phyloP scores from a whole-genome alignment of 2,797 vertebrate genomes.

The Myotis planiceps region DNA sequence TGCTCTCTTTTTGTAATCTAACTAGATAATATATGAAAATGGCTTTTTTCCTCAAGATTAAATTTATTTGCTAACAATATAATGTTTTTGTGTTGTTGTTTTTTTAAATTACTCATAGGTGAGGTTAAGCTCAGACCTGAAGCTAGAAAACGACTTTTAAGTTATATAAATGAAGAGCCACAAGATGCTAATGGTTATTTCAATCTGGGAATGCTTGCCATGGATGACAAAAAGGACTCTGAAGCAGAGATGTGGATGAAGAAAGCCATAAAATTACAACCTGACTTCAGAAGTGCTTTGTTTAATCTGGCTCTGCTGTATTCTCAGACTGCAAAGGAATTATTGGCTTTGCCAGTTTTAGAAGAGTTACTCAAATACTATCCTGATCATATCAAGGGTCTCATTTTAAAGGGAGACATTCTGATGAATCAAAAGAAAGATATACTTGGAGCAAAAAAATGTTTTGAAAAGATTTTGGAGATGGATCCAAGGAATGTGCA shows the following conservation, averaged over 20 bases:
- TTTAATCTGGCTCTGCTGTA: conserved; percentile 98
- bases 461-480: conserved; percentile 94
- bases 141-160: conserved; percentile 95
- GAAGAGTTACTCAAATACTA: conserved; percentile 94
- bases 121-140: conserved; percentile 95
- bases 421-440: conserved; percentile 99
- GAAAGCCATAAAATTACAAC: conserved; percentile 94
- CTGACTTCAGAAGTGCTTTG: conserved; percentile 96
- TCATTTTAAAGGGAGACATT: conserved; percentile 98
- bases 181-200: conserved; percentile 98
- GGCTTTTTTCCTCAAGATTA: not conserved
- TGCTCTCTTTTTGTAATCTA: conserved; percentile 22
- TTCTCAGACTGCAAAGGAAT: conserved; percentile 94
- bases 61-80: not conserved
- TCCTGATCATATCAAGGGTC: conserved; percentile 96
- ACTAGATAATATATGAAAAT: conserved; percentile 28
- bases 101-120: conserved; percentile 84
- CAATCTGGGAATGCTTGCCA: conserved; percentile 98
- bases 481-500: conserved; percentile 97
- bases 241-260: conserved; percentile 98
- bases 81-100: not conserved
- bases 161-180: conserved; percentile 95
- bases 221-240: conserved; percentile 94
- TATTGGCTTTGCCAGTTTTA: conserved; percentile 93
- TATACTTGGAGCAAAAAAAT: conserved; percentile 93